Evolutionary conservation across 2,797 vertebrate genomes (phyloP), one percentile per base, ranked within the genome.

Genomic region (Otolemur crassicaudatus): DNA sequence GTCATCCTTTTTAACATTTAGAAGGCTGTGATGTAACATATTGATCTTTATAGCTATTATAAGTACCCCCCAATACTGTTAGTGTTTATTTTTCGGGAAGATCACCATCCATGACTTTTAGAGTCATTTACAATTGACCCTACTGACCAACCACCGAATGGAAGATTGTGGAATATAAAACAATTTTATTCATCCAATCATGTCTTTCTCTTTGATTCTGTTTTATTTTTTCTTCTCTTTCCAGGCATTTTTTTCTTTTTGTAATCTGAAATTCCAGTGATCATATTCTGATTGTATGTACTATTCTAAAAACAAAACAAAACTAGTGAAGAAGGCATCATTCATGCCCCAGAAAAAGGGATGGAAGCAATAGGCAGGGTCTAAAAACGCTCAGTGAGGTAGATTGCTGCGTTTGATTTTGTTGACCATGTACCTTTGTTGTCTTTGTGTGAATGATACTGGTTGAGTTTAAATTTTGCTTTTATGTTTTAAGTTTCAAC

Each of bases 11-110:
- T 63, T 77, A 23, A 77, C 93, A 86, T 81, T 91, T 89, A 91
- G 63, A 96, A 93, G 53, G 69, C 7, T 81, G 29, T 80, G 90
- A 58, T 75, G 9, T 70, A 94, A 70, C 79, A 40, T 76, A 70
- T 65, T 37, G 60, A 87, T 80, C 56, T 91, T 79, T 84, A 58
- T 81, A 65, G 5, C 43, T 37, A 20, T 61, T 61, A 3, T 72
- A 60, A 80, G 79, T 72, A 31, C 37, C 27, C 49, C 46, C 19
- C 61, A 92, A 83, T 97, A 79, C 91, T 75, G n/a, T 94, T 96
- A 83, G 10, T 60, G 76, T 82, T 56, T 91, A 29, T 91, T 89
- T 94, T 40, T 27, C 13, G 67, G 73, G 9, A 11, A 76, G n/a
- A 77, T 80, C 67, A 75, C 43, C 25, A 61, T 87, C 37, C 3